Conservation (phyloP, 2,113 vertebrate genomes). For the Panthera leo region DNA sequence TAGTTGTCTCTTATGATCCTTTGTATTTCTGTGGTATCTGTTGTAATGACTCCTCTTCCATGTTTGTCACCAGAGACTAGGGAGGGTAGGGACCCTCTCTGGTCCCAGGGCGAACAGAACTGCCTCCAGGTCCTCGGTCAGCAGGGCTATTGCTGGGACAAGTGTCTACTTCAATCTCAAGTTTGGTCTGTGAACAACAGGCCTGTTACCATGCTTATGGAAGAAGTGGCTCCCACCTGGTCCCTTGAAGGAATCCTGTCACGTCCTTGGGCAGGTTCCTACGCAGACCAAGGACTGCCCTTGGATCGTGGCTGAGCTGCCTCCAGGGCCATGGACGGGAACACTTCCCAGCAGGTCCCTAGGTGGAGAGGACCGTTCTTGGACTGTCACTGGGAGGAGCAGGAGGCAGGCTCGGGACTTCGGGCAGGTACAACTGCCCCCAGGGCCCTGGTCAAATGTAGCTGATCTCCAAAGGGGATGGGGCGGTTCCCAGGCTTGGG, state of each 20-base stretch:
- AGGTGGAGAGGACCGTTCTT: background rate
- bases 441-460: background rate
- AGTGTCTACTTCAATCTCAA: background rate
- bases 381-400: no score
- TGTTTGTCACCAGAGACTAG: background rate
- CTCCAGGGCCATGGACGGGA: background rate
- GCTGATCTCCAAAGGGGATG: background rate
- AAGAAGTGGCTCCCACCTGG: background rate
- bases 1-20: background rate
- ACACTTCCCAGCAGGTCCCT: background rate
- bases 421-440: background rate
- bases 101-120: no score
- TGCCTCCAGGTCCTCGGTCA: background rate
- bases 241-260: background rate
- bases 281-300: background rate
- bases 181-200: background rate
- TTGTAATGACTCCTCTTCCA: background rate
- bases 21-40: background rate
- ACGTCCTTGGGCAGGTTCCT: no score
- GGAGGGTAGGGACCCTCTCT: background rate
- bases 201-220: accelerated
- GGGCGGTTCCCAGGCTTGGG: background rate
- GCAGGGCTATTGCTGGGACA: background rate
- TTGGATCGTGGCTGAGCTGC: background rate
- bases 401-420: no score